Conservation (phyloP, 1,140 invertebrate genomes). For the Caenorhabditis latens region DNA sequence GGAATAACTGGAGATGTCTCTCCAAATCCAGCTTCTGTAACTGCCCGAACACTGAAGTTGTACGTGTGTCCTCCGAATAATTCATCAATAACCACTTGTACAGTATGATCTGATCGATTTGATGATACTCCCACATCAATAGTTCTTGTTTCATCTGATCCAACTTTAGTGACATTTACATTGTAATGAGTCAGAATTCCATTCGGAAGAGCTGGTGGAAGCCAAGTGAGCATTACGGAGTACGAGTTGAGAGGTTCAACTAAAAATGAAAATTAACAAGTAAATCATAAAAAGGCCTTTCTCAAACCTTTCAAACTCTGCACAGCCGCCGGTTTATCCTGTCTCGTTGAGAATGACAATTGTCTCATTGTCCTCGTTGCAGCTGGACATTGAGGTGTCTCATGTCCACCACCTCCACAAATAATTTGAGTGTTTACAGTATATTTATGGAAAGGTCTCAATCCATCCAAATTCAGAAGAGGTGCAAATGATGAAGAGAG, state of each 20-base stretch:
- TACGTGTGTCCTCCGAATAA: constrained; percentile 72
- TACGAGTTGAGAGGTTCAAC: constrained; percentile 72
- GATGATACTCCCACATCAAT: constrained; percentile 65
- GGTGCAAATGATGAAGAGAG: constrained; percentile 40
- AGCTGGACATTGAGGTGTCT: constrained; percentile 64
- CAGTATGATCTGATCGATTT: constrained; percentile 50
- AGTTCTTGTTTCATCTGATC: constrained; percentile 67
- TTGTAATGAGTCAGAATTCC: constrained; percentile 71
- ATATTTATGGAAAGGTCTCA: constrained; percentile 74
- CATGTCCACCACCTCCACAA: constrained; percentile 66
- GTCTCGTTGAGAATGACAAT: constrained; percentile 67
- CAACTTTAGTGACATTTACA: constrained; percentile 61
- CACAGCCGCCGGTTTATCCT: constrained; percentile 69
- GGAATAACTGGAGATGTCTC: constrained; percentile 49
- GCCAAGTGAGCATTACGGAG: constrained; percentile 73
- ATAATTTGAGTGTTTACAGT: constrained; percentile 68
- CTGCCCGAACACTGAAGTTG: constrained; percentile 70
- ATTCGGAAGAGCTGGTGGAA: constrained; percentile 70
- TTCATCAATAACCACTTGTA: constrained; percentile 70
- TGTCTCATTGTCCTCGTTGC: constrained; percentile 68
- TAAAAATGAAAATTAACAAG: background rate
- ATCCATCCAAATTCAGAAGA: constrained; percentile 64
- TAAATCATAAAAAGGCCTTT: background rate
- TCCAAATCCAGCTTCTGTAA: constrained; percentile 74
- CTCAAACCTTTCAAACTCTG: constrained; percentile 64